phyloP scores from a whole-genome alignment of 2,797 vertebrate species.

The Cossypha niveicapilla region DNA sequence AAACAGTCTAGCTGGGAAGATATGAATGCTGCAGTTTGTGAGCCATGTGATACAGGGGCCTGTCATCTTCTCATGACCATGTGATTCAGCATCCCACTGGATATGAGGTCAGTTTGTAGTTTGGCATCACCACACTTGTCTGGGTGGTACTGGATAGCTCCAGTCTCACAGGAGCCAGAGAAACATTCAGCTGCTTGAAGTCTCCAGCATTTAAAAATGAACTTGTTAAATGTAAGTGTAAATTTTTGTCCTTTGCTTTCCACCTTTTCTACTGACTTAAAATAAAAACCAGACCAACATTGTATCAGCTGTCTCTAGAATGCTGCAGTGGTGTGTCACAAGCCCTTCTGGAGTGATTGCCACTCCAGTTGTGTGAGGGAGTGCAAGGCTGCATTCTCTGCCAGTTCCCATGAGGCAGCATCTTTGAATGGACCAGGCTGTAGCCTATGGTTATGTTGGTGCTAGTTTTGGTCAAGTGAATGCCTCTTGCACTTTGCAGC shows the following conservation, averaged over 20 bases:
- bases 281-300: background rate
- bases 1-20: background rate
- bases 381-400: background rate
- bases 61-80: background rate
- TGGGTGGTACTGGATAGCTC: background rate
- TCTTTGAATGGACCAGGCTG: background rate
- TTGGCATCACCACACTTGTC: background rate
- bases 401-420: background rate
- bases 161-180: background rate
- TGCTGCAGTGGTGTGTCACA: background rate
- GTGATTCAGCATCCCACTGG: slow-evolving; percentile 13
- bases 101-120: background rate
- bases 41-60: background rate
- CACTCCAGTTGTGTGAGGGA: background rate
- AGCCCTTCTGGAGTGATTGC: background rate
- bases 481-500: background rate
- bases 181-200: background rate
- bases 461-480: background rate
- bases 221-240: background rate
- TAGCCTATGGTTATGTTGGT: background rate
- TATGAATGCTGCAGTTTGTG: background rate
- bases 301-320: background rate
- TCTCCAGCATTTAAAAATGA: background rate
- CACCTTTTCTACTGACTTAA: background rate
- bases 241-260: background rate